Conservation (phyloP, 2,113 vertebrate genomes). For the Polypterus bichir region DNA sequence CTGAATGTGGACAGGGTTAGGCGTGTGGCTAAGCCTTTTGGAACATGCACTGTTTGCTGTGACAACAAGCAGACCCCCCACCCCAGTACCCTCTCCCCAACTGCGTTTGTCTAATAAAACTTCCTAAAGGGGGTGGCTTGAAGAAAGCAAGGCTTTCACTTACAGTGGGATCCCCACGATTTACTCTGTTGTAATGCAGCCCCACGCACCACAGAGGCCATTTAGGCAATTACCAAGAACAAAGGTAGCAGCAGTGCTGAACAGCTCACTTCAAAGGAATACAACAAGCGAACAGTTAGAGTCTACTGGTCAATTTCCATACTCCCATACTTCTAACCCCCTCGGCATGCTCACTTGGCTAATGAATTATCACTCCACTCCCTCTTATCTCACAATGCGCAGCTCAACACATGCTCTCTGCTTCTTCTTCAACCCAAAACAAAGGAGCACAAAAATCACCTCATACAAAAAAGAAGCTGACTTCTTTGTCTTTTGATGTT, state of each 20-base stretch:
- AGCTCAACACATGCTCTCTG: neutral
- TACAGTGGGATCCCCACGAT: conserved; percentile 56
- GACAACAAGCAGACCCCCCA: conserved; percentile 36
- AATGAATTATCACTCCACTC: conserved; percentile 17
- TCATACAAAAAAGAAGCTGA: neutral
- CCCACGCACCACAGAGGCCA: conserved; percentile 55
- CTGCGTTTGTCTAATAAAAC: conserved; percentile 46
- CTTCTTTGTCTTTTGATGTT: neutral
- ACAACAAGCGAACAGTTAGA: conserved; percentile 54
- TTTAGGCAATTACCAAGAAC: conserved; percentile 74
- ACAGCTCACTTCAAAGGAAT: conserved; percentile 61
- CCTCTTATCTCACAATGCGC: conserved; percentile 19
- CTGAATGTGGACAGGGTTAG: conserved; percentile 45
- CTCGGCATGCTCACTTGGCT: conserved; percentile 3
- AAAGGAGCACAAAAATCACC: neutral
- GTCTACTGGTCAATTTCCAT: conserved; percentile 67
- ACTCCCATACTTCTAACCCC: conserved; percentile 27
- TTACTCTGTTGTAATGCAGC: conserved; percentile 51
- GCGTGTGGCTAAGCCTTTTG: conserved; percentile 37
- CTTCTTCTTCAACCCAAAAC: neutral
- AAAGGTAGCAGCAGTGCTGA: conserved; percentile 48
- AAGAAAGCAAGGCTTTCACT: conserved; percentile 41
- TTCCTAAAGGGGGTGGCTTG: conserved; percentile 33
- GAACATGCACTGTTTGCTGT: conserved; percentile 32
- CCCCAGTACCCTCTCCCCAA: conserved; percentile 32